Base-by-base conservation (phyloP, 2,888 invertebrate genomes). In the Luperina nickerlii region DNA sequence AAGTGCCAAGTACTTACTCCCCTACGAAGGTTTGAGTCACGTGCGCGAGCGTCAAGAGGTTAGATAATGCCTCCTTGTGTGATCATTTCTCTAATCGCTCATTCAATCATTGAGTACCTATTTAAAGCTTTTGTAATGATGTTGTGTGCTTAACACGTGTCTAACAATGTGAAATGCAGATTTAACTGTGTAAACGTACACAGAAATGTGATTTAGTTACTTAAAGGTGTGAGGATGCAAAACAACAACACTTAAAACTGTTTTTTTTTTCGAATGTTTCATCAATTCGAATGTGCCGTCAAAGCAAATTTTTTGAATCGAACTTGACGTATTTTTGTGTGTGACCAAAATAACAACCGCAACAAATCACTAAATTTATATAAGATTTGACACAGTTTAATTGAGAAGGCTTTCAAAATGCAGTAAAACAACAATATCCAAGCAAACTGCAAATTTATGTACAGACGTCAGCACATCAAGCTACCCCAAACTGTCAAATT, bases 11-110 rank as follows among this genome's bases (percentile, higher is more conserved):
- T 78, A 79, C 89, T 85, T 66, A 78, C 76, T 80, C 78, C 89
- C 89, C 85, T 86, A 80, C 76, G 67, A 60, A 63, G 63, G 72
- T 69, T 38, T 54, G 60, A 76, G 94, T 93, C 95, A 96, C 96
- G 96, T 96, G 96, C 94, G 91, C 74, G 66, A 9, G 63, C 92
- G 82, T 87, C 84, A 84, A 95, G 93, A 88, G 91, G 88, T 84
- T 81, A 82, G 77, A 90, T 90, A 92, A 92, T 91, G 90, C 90
- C 92, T 92, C 90, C 94, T 95, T 81, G 86, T 89, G 90, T 90
- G 91, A 92, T 93, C 93, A 93, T 91, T 92, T 85, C 82, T 79
- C 74, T 89, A 89, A 88, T 89, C 87, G 86, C 69, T 87, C 84
- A 78, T 72, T 67, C 79, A 82, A 72, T 74, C 65, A 69, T 84